Conservation (phyloP, 2,888 invertebrate genomes). For the Trissolcus japonicus region DNA sequence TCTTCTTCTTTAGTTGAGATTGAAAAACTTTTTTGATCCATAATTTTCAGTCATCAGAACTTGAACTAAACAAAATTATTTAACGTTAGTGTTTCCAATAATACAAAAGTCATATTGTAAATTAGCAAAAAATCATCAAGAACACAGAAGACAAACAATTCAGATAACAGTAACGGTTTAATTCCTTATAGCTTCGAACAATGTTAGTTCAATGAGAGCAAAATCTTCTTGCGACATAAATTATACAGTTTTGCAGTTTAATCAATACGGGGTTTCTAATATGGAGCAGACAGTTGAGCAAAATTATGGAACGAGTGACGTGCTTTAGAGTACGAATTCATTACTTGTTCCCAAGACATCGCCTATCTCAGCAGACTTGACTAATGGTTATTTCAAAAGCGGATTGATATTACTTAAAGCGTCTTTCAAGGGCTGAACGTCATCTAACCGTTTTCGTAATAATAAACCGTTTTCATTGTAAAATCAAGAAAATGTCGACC, state of each 20-base stretch:
- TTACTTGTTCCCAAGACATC: constrained; percentile 52
- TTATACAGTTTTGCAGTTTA: constrained; percentile 44
- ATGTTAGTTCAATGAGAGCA: constrained; percentile 11
- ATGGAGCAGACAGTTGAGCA: constrained; percentile 44
- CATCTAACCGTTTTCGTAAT: constrained; percentile 63
- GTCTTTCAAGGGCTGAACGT: constrained; percentile 61
- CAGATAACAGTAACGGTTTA: too few species aligned
- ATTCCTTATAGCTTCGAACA: constrained; percentile 12
- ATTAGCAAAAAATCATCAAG: too few species aligned
- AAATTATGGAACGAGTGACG: constrained; percentile 55
- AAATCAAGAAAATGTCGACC: constrained; percentile 13
- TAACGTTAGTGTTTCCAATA: too few species aligned
- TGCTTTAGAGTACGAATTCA: constrained; percentile 57
- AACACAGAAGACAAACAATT: too few species aligned
- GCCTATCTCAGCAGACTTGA: constrained; percentile 60
- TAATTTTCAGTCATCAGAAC: too few species aligned
- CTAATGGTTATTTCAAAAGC: constrained; percentile 65
- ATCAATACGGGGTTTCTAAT: constrained; percentile 49
- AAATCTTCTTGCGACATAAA: constrained; percentile 36
- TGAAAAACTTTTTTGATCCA: too few species aligned
- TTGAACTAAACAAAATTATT: too few species aligned
- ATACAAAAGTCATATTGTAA: too few species aligned
- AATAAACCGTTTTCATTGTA: constrained; percentile 59
- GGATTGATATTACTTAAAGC: constrained; percentile 65
- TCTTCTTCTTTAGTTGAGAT: constrained; percentile 25